Evolutionary conservation across 2,888 invertebrate species (phyloP).

Genomic region (Tolmerus cingulatus): DNA sequence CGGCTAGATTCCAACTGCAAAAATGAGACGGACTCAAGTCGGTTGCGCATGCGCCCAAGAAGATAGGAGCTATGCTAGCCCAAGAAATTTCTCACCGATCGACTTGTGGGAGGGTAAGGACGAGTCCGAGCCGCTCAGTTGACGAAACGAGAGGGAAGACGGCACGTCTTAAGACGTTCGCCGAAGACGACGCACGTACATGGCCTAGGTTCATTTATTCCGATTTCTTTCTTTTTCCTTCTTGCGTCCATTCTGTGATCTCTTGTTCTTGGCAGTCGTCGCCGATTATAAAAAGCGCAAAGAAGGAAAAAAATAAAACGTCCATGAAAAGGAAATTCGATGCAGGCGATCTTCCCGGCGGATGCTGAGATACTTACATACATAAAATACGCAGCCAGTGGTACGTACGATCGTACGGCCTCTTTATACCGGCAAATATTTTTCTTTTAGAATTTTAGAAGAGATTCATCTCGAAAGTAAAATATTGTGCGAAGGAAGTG

Average conservation of each 20-base stretch:
- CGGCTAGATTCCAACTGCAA: slow-evolving; percentile 29
- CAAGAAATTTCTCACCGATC: neutral
- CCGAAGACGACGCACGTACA: slow-evolving; percentile 21
- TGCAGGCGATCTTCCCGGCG: slow-evolving; percentile 38
- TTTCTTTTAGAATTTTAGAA: slow-evolving; percentile 18
- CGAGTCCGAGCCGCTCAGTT: neutral
- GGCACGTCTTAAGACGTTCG: neutral
- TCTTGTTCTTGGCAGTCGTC: slow-evolving; percentile 36
- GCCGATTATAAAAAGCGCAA: slow-evolving; percentile 21
- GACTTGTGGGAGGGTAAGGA: slow-evolving; percentile 38
- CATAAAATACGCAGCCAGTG: slow-evolving; percentile 33
- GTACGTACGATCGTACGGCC: neutral
- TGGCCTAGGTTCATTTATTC: slow-evolving; percentile 43
- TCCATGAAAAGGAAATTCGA: slow-evolving; percentile 33
- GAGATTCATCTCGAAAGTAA: slow-evolving; percentile 13
- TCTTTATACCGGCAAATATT: neutral
- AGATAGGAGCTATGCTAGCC: neutral
- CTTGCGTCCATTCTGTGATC: slow-evolving; percentile 7
- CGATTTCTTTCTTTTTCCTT: slow-evolving; percentile 34
- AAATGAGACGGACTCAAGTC: slow-evolving; percentile 16
- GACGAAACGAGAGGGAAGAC: slow-evolving; percentile 6
- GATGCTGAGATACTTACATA: slow-evolving; percentile 26
- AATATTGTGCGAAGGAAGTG: slow-evolving; percentile 23
- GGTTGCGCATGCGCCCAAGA: neutral
- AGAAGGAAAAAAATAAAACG: slow-evolving; percentile 15